Conservation (phyloP, 2,888 invertebrate species). For the Cataglyphis cursor region DNA sequence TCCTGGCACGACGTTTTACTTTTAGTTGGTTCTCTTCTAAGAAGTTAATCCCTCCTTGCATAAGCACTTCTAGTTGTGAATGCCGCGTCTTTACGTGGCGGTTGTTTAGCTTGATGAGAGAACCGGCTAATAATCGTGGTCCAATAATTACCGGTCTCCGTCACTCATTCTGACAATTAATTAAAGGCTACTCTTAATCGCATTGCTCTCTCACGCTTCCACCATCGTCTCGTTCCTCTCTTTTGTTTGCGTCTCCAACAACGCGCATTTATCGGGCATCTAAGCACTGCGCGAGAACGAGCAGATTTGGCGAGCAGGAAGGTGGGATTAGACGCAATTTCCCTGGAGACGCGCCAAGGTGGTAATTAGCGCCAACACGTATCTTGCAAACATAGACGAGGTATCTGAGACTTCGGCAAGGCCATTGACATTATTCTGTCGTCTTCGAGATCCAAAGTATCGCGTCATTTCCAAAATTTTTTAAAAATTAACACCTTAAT, state of each 20-base stretch:
- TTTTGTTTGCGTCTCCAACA: slow-evolving; percentile 18
- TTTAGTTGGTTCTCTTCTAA: slow-evolving; percentile 13
- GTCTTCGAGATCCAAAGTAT: neutral
- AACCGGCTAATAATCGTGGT: slow-evolving; percentile 43
- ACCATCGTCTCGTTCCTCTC: slow-evolving; percentile 35
- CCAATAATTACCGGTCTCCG: slow-evolving; percentile 41
- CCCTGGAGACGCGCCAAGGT: slow-evolving; percentile 59
- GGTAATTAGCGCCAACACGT: slow-evolving; percentile 74
- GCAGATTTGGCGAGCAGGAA: slow-evolving; percentile 34
- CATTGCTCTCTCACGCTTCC: slow-evolving; percentile 40
- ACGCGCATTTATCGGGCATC: slow-evolving; percentile 34
- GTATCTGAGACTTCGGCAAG: slow-evolving; percentile 63
- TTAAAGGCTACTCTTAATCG: slow-evolving; percentile 47
- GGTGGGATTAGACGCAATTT: slow-evolving; percentile 18
- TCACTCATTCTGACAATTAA: slow-evolving; percentile 51
- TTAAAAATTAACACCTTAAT: slow-evolving; percentile 7
- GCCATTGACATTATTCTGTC: slow-evolving; percentile 69
- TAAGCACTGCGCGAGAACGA: slow-evolving; percentile 12
- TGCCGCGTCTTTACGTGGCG: slow-evolving; percentile 2
- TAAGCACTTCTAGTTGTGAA: slow-evolving; percentile 36
- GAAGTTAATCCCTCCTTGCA: slow-evolving; percentile 42
- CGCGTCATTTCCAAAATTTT: slow-evolving; percentile 9
- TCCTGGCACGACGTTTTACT: slow-evolving; percentile 9
- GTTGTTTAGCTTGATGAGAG: slow-evolving; percentile 45
- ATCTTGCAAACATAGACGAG: slow-evolving; percentile 71